phyloP scores from a whole-genome alignment of 2,888 invertebrate species.

The Drosophila merina region DNA sequence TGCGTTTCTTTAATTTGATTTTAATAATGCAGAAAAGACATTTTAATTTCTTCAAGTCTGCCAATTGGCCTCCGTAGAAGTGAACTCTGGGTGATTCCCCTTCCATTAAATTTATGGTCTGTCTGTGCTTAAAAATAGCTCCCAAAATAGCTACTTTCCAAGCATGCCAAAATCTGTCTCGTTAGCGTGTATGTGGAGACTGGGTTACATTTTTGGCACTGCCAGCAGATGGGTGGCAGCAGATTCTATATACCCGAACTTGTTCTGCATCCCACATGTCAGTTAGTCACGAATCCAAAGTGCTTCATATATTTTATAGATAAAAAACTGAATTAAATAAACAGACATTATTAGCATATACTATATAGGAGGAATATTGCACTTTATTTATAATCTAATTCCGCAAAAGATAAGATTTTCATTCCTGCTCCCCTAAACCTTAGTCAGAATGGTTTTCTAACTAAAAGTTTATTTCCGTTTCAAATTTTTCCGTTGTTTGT shows the following conservation, averaged over 20 bases:
- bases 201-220: slow-evolving; percentile 26
- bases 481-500: slow-evolving; percentile 11
- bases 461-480: slow-evolving; percentile 27
- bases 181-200: slow-evolving; percentile 31
- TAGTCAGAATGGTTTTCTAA: background rate
- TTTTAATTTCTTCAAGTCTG: background rate
- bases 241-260: slow-evolving; percentile 1
- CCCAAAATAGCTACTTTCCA: slow-evolving; percentile 40
- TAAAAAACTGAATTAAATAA: background rate
- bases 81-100: slow-evolving; percentile 27
- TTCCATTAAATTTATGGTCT: slow-evolving; percentile 38
- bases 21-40: background rate
- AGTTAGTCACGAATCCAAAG: slow-evolving; percentile 8
- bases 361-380: no score
- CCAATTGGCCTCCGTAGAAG: slow-evolving; percentile 15
- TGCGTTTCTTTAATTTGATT: background rate
- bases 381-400: background rate
- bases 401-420: background rate
- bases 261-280: slow-evolving; percentile 17
- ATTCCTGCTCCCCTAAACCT: background rate
- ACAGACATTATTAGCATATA: background rate
- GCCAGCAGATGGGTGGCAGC: slow-evolving; percentile 16
- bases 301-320: slow-evolving; percentile 11
- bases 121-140: slow-evolving; percentile 40
- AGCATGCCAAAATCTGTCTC: slow-evolving; percentile 43